phyloP scores from a whole-genome alignment of 1,140 invertebrate genomes.

The Thaumetopoea pityocampa region DNA sequence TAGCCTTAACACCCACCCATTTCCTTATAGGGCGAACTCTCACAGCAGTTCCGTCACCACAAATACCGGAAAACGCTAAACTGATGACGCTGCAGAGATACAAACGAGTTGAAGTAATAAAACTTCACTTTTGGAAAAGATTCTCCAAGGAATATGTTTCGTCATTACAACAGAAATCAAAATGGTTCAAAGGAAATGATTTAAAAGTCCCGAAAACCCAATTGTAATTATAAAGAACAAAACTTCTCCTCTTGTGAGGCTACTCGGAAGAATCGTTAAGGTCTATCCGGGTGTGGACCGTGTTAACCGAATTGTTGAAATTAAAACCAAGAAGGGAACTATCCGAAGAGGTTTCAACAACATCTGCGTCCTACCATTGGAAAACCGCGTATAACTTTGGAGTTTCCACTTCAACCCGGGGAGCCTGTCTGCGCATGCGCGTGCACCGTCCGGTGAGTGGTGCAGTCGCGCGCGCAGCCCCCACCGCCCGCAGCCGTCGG shows the following conservation, averaged over 20 bases:
- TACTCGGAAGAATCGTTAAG: neutral
- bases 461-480: too few relatives aligned
- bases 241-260: neutral
- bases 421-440: slow-evolving; percentile 5
- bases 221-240: neutral
- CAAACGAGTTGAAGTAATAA: slow-evolving; percentile 13
- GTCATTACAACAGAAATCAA: slow-evolving; percentile 8
- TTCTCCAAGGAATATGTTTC: slow-evolving; percentile 16
- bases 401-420: slow-evolving; percentile 9
- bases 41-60: slow-evolving; percentile 6
- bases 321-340: neutral
- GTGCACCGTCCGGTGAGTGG: too few relatives aligned
- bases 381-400: neutral
- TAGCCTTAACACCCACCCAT: slow-evolving; percentile 9
- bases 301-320: neutral
- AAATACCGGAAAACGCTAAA: slow-evolving; percentile 1
- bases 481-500: too few relatives aligned
- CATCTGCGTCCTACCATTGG: slow-evolving; percentile 20
- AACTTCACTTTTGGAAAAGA: slow-evolving; percentile 21
- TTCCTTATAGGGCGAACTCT: slow-evolving; percentile 15
- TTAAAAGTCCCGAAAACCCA: neutral
- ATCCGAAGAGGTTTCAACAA: slow-evolving; percentile 20
- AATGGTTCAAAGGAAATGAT: slow-evolving; percentile 5
- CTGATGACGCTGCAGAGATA: slow-evolving; percentile 9
- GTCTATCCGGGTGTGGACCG: slow-evolving; percentile 1